Evolutionary conservation across 2,888 invertebrate species (phyloP), one percentile per base, ranked within the genome.

Genomic region (Ormyrus pomaceus): DNA sequence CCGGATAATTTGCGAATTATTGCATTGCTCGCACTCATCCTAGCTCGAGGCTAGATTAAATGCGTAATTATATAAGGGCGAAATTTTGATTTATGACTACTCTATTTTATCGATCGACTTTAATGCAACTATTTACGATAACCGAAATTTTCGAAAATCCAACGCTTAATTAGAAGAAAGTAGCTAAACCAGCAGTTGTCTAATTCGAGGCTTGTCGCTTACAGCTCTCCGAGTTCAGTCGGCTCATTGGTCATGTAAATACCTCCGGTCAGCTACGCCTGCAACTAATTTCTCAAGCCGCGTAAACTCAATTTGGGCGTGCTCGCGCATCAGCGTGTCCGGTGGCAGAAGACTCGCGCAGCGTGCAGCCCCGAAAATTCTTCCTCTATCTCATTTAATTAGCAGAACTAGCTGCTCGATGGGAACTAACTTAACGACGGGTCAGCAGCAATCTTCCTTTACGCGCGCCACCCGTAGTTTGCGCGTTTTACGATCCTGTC

Each of bases 391-490:
- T 82, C 81, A 87, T 88, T 89, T 89, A 89, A 89, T 89, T 89
- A 89, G 88, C 85, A 84, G 85, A 88, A 88, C 88, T 89, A 85
- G 83, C 83, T 84, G 81, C 83, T 72, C 83, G 84, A 85, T 84
- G 85, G 86, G 84, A 86, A 87, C 87, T 87, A 88, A 89, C 88
- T 88, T 88, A 89, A 89, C 87, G 87, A 86, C 85, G 88, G 88
- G 88, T 89, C 88, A 88, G 86, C 85, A 84, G 86, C 87, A 87
- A 88, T 89, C 87, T 87, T 87, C 86, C 86, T 34, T 34, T 34
- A 34, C 34, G 34, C 34, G 34, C 34, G 34, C 85, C 82, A 77
- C 78, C 55, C 45, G 87, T 88, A 88, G 87, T 88, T 88, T 85
- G 87, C 85, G 83, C 86, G 88, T 83, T 84, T 83, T 83, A 82